Evolutionary conservation across 2,888 invertebrate genomes (phyloP).

Genomic region (Ceratothoa steindachneri): DNA sequence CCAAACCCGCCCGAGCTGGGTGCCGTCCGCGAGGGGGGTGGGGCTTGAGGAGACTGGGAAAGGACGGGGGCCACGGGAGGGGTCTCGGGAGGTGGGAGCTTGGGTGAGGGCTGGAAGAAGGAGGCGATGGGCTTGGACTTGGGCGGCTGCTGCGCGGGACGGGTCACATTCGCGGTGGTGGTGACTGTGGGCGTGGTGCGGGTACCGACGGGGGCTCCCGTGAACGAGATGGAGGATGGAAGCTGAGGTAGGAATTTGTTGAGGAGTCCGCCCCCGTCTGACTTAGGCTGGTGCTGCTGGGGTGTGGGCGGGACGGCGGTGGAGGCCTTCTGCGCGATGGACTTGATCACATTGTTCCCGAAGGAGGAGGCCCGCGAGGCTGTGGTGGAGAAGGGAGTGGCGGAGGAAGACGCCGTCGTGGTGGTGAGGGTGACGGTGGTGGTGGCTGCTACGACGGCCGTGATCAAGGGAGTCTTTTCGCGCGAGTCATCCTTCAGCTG

Average conservation of each 20-base stretch:
- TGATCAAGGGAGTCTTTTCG: slow-evolving; percentile 35
- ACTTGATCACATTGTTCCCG: slow-evolving; percentile 35
- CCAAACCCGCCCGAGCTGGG: too few species aligned
- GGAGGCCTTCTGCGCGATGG: slow-evolving; percentile 1
- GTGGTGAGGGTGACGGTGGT: slow-evolving; percentile 24
- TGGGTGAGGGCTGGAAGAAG: slow-evolving; percentile 21
- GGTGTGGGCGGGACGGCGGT: slow-evolving; percentile 17
- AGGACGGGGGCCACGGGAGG: slow-evolving; percentile 10
- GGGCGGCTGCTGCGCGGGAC: slow-evolving; percentile 26
- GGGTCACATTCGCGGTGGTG: slow-evolving; percentile 38
- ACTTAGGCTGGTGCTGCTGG: slow-evolving; percentile 22
- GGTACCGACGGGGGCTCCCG: slow-evolving; percentile 30
- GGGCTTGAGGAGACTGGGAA: background rate
- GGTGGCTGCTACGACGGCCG: slow-evolving; percentile 28
- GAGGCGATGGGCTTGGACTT: slow-evolving; percentile 24
- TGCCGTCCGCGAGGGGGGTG: too few species aligned
- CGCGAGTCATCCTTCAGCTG: background rate
- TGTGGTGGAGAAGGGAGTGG: slow-evolving; percentile 26
- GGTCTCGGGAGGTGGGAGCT: background rate
- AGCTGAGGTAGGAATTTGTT: slow-evolving; percentile 43
- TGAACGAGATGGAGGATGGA: slow-evolving; percentile 34
- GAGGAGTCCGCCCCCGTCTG: slow-evolving; percentile 28
- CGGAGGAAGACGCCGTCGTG: slow-evolving; percentile 34
- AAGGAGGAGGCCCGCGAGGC: slow-evolving; percentile 32
- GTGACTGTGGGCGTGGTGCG: slow-evolving; percentile 27